phyloP scores from a whole-genome alignment of 2,113 vertebrate genomes.

The Ptychochromis oligacanthus region DNA sequence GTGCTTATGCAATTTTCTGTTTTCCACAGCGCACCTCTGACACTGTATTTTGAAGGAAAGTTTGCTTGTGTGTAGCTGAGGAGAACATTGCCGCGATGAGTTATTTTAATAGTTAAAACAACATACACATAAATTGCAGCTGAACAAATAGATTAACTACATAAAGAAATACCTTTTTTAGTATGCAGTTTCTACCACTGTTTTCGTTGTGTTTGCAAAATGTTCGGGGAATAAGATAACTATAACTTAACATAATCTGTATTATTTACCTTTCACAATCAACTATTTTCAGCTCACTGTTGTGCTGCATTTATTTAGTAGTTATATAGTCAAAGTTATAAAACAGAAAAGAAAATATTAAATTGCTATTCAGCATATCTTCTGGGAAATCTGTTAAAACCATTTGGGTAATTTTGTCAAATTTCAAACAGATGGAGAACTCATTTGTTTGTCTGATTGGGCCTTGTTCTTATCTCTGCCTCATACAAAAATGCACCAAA shows the following conservation, averaged over 20 bases:
- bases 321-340: background rate
- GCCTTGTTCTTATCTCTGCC: slow-evolving; percentile 5
- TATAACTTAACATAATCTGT: background rate
- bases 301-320: background rate
- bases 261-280: background rate
- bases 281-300: background rate
- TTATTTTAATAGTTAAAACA: background rate
- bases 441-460: slow-evolving; percentile 5
- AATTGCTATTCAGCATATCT: background rate
- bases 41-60: background rate
- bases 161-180: background rate
- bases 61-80: background rate
- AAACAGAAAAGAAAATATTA: slow-evolving; percentile 10
- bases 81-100: background rate
- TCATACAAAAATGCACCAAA: slow-evolving; percentile 8
- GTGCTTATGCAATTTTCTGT: background rate
- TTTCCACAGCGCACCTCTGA: background rate
- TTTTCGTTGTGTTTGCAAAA: background rate
- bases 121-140: background rate
- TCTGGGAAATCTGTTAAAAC: slow-evolving; percentile 23
- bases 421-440: slow-evolving; percentile 17
- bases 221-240: background rate
- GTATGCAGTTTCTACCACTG: background rate
- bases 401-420: background rate
- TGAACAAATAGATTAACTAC: background rate